A percentile compares a stretch with the other conserved stretches of the same genome.
These are phyloP conservation scores for Acrobasis suavella DNA, from an alignment of 2,888 invertebrate species.

Conservation along the genomic window DNA sequence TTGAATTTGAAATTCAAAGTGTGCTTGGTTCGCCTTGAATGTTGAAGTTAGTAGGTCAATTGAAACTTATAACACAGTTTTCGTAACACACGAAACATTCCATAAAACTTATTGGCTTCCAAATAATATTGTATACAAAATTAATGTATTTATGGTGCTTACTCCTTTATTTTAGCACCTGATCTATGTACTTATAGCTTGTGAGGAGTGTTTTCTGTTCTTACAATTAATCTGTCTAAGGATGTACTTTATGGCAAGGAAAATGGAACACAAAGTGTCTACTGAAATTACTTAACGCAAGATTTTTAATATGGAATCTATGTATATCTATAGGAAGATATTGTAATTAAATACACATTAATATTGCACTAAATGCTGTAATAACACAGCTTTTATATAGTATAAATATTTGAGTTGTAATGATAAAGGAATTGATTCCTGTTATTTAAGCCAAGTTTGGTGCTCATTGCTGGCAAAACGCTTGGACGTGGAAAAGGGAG, in stretches of 20 bases:
- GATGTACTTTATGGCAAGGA: constrained; percentile 8
- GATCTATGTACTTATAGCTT: constrained; percentile 16
- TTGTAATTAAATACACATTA: neutral
- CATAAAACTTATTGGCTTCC: constrained; percentile 31
- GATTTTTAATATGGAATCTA: neutral
- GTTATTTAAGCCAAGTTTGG: constrained; percentile 46
- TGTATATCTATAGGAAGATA: neutral
- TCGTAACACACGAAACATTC: constrained; percentile 15
- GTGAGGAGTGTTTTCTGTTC: constrained; percentile 4
- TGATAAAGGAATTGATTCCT: constrained; percentile 33
- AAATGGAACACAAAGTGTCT: constrained; percentile 15
- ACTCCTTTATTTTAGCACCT: constrained; percentile 25
- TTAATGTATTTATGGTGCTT: constrained; percentile 30
- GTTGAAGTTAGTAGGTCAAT: constrained; percentile 1
- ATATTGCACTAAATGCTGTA: constrained; percentile 11
- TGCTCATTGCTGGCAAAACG: constrained; percentile 44
- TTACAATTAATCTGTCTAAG: neutral
- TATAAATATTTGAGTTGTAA: neutral
- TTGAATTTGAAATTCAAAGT: constrained; percentile 7
- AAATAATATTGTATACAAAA: constrained; percentile 30
- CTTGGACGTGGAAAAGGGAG: constrained; percentile 41
- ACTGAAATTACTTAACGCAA: neutral
- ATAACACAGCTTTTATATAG: neutral
- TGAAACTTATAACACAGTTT: neutral
- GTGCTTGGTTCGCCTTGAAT: neutral